Evolutionary conservation across 2,113 vertebrate species (phyloP).

Genomic region (Aspiorhynchus laticeps): DNA sequence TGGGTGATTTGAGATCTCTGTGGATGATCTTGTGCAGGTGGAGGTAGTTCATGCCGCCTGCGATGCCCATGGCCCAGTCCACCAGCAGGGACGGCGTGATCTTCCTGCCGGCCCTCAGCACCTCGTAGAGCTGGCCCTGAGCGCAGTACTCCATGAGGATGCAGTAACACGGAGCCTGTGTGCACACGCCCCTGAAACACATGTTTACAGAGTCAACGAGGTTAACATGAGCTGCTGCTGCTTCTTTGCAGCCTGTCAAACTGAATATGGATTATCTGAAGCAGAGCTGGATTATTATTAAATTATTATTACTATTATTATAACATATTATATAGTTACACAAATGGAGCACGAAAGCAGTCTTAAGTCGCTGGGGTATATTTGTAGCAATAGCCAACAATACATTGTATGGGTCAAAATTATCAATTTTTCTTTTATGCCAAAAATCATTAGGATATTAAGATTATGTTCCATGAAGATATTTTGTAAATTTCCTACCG

Average conservation of each 20-base stretch:
- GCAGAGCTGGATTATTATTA: too few relatives aligned
- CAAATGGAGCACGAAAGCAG: too few relatives aligned
- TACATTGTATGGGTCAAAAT: too few relatives aligned
- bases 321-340: too few relatives aligned
- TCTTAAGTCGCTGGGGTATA: too few relatives aligned
- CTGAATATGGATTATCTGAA: neutral
- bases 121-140: constrained; percentile 98
- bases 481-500: too few relatives aligned
- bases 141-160: constrained; percentile 99
- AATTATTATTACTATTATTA: neutral
- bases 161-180: constrained; percentile 97
- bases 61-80: constrained; percentile 99
- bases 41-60: constrained; percentile 98
- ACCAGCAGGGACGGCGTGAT: constrained; percentile 93
- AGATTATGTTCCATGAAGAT: too few relatives aligned
- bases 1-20: constrained; percentile 97
- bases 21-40: constrained; percentile 99
- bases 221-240: neutral
- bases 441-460: too few relatives aligned
- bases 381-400: too few relatives aligned
- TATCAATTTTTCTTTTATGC: too few relatives aligned
- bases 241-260: neutral
- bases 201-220: neutral
- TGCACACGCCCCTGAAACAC: constrained; percentile 89
- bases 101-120: constrained; percentile 92